Conservation (phyloP, 2,888 invertebrate species). For the Lamproptera curius region DNA sequence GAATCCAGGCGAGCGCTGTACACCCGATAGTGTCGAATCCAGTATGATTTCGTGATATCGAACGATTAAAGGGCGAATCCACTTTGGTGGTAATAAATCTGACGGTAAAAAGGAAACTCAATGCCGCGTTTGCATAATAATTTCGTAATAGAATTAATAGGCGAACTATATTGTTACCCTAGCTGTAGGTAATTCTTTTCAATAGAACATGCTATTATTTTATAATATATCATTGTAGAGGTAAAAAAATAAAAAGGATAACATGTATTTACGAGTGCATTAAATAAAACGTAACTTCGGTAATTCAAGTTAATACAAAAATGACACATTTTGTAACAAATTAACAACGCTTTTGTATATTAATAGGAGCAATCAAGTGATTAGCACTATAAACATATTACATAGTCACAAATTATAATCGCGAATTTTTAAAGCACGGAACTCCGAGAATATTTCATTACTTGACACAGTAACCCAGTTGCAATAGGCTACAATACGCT, state of each 20-base stretch:
- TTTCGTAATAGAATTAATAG: not conserved
- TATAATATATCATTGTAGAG: no score
- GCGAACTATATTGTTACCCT: no score
- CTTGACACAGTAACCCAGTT: constrained; percentile 12
- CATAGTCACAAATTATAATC: no score
- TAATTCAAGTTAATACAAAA: no score
- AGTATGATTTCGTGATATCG: constrained; percentile 67
- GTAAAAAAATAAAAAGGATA: not conserved
- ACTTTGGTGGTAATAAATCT: not conserved
- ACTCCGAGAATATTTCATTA: not conserved
- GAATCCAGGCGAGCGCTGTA: constrained; percentile 70
- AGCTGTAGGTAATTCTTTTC: no score
- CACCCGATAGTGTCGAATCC: constrained; percentile 71
- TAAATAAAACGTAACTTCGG: no score
- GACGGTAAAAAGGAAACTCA: not conserved
- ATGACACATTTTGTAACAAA: no score
- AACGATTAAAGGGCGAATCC: constrained; percentile 37
- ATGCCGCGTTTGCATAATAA: not conserved
- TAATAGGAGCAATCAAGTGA: no score
- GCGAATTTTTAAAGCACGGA: not conserved
- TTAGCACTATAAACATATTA: no score
- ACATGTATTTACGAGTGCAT: not conserved
- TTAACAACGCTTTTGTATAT: no score
- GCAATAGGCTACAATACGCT: not conserved
- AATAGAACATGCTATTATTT: no score